Base-by-base conservation (phyloP, 2,113 vertebrate genomes). In the Oreochromis tanganicae region DNA sequence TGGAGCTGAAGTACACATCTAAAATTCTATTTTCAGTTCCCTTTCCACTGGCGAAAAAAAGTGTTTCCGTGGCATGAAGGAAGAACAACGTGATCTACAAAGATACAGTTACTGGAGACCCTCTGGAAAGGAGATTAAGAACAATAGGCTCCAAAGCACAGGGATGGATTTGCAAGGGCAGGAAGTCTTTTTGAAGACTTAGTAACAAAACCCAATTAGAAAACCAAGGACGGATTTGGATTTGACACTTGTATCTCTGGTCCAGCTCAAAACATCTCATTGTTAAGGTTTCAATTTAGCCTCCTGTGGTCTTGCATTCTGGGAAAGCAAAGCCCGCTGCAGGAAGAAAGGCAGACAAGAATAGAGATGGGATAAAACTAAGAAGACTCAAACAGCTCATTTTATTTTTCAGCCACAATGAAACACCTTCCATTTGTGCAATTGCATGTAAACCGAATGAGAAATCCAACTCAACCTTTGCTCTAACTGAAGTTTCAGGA, bases 21-120 rank as follows among this genome's bases (percentile, higher is more conserved):
- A 36, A 52, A 84, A 83, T 84, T 81, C 61, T 85, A 88, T 88
- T 90, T 90, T 89, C 24, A 57, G 36, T 79, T 87, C 8, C 10
- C 46, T 56, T 48, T 19, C 32, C 8, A 14, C 50, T 43, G 14
- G 79, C 21, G 21, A 78, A 82, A 36, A 89, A 12, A 5, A 59
- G 32, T 5, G 38, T 48, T 85, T 82, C 50, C 88, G 21, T 73
- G 38, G 43, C 5, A 68, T 73, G 55, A 86, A 68, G 61, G 5
- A 50, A 61, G 43, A 83, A 78, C 48, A 41, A 38, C 3, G 2
- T 2, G 63, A 17, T 81, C 36, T 83, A 56, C 12, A 87, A 81
- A 81, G 52, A 84, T 48, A 36, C 5, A 7, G 41, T 59, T 75
- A 89, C 16, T 50, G 34, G 9, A 75, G 34, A 79, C 41, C 68